These are phyloP conservation scores for Athetis lepigone DNA, from an alignment of 2,888 invertebrate genomes.

Conservation along the genomic window DNA sequence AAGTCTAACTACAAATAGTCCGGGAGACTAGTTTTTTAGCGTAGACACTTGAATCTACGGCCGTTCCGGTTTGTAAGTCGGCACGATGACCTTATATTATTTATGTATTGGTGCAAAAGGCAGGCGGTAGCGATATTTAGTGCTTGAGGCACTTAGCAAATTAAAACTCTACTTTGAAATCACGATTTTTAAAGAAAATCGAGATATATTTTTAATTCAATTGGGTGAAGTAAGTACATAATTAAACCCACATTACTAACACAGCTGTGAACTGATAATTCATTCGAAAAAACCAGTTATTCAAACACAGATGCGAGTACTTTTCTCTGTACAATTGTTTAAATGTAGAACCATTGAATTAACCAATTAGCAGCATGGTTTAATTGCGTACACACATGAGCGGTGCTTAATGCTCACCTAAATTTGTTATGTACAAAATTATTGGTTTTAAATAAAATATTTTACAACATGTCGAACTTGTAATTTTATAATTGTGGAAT, in stretches of 20 bases:
- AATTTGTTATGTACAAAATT: slow-evolving; percentile 9
- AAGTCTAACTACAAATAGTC: slow-evolving; percentile 74
- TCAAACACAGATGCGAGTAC: slow-evolving; percentile 9
- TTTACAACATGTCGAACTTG: not conserved
- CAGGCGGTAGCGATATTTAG: slow-evolving; percentile 67
- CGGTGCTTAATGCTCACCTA: slow-evolving; percentile 7
- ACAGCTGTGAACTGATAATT: not conserved
- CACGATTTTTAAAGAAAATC: not conserved
- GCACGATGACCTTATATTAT: slow-evolving; percentile 89
- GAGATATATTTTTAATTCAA: not conserved
- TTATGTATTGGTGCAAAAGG: slow-evolving; percentile 74
- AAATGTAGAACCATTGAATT: slow-evolving; percentile 15
- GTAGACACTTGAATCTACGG: slow-evolving; percentile 82
- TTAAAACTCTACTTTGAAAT: not conserved
- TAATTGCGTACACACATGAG: not conserved
- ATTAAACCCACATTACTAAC: not conserved
- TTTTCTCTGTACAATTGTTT: slow-evolving; percentile 11
- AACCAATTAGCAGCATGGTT: slow-evolving; percentile 19
- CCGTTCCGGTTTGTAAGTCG: slow-evolving; percentile 88
- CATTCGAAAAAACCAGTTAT: not conserved
- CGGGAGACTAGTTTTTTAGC: slow-evolving; percentile 82
- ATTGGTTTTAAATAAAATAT: not conserved
- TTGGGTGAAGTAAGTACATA: no score
- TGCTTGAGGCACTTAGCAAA: not conserved
- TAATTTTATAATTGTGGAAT: not conserved